These are phyloP conservation scores for Oscheius myriophilus DNA, from an alignment of 2,888 invertebrate genomes.

Conservation along the genomic window DNA sequence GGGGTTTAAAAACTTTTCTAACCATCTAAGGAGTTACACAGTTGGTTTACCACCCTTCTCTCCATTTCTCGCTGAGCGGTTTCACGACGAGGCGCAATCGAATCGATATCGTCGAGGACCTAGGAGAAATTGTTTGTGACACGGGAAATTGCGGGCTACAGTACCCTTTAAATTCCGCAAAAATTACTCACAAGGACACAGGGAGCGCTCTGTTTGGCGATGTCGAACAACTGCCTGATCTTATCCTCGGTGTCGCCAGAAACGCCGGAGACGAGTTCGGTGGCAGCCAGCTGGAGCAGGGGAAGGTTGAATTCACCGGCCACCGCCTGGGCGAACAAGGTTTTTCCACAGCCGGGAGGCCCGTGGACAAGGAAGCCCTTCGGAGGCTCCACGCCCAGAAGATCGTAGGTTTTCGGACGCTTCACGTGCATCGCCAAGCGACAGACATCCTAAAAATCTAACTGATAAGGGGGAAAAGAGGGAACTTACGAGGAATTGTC, in stretches of 20 bases:
- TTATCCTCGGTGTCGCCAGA: slow-evolving; percentile 95
- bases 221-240: slow-evolving; percentile 88
- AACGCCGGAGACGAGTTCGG: slow-evolving; percentile 91
- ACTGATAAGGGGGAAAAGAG: not conserved
- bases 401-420: slow-evolving; percentile 87
- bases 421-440: slow-evolving; percentile 80
- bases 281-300: slow-evolving; percentile 86
- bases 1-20: too few relatives aligned
- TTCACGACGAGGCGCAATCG: slow-evolving; percentile 89
- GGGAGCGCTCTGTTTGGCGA: slow-evolving; percentile 75
- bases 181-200: slow-evolving; percentile 54
- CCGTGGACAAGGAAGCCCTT: slow-evolving; percentile 92
- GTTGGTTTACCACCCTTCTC: slow-evolving; percentile 89
- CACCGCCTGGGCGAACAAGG: slow-evolving; percentile 66
- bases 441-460: slow-evolving; percentile 54
- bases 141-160: not conserved
- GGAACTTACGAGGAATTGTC: slow-evolving; percentile 53
- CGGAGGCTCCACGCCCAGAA: slow-evolving; percentile 86
- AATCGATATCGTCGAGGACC: slow-evolving; percentile 91
- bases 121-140: slow-evolving; percentile 1
- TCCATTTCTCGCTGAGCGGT: slow-evolving; percentile 95
- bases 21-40: slow-evolving; percentile 89
- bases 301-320: slow-evolving; percentile 80
- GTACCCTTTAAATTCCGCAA: not conserved
- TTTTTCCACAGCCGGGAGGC: slow-evolving; percentile 90